A percentile compares a stretch with the other conserved stretches of the same genome.
Evolutionary conservation across 2,113 vertebrate species (phyloP).

Genomic region (Typhlomys cinereus): DNA sequence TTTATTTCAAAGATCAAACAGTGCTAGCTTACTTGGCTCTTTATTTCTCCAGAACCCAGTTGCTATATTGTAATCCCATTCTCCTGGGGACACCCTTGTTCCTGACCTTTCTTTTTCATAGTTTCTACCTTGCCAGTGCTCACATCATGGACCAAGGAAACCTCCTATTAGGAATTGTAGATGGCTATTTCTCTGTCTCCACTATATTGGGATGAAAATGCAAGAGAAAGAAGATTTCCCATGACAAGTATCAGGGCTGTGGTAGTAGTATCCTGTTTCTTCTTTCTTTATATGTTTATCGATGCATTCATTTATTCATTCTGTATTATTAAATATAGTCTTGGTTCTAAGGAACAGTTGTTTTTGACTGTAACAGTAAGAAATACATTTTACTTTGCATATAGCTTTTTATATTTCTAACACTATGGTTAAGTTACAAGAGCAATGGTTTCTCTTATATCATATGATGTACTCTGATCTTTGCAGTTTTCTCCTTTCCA

Average conservation of each 20-base stretch:
- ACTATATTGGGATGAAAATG: background rate
- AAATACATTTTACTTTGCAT: conserved; percentile 22
- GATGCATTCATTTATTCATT: background rate
- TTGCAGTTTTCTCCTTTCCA: conserved; percentile 29
- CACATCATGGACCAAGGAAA: background rate
- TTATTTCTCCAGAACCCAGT: background rate
- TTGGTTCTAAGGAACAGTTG: background rate
- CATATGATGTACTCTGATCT: background rate
- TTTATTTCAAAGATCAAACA: background rate
- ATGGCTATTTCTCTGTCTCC: background rate
- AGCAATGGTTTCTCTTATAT: conserved; percentile 25
- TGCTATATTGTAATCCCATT: background rate
- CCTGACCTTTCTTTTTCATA: background rate
- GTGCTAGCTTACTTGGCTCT: background rate
- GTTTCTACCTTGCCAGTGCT: background rate
- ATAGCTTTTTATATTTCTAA: conserved; percentile 4
- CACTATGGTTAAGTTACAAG: conserved; percentile 22
- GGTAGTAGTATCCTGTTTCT: background rate
- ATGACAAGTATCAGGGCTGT: background rate
- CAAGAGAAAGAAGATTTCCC: background rate
- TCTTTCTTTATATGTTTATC: background rate
- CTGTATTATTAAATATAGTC: background rate
- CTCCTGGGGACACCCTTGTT: background rate
- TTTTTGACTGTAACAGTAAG: conserved; percentile 11
- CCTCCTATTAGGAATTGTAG: background rate